phyloP scores from a whole-genome alignment of 2,113 vertebrate species.

The Calidris pugnax region DNA sequence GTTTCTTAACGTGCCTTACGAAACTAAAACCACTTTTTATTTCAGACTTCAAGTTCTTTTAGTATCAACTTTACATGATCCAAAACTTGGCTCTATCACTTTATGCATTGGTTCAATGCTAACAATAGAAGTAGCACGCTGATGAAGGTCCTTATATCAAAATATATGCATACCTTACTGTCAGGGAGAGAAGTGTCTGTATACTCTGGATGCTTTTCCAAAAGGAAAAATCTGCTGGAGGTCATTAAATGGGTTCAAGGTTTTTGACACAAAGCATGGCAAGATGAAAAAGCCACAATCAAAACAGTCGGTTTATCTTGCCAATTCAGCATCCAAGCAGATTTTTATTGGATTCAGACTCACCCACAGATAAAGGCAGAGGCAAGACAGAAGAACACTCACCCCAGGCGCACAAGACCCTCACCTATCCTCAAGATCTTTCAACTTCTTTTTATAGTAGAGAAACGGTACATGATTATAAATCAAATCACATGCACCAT shows the following conservation, averaged over 20 bases:
- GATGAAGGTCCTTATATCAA: background rate
- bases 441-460: background rate
- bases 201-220: background rate
- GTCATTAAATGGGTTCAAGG: background rate
- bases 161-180: background rate
- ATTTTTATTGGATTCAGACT: background rate
- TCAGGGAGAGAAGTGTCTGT: background rate
- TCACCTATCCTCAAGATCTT: background rate
- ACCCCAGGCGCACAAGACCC: background rate
- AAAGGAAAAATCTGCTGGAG: background rate
- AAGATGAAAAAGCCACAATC: background rate
- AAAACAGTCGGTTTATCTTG: background rate
- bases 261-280: background rate
- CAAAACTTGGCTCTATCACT: background rate
- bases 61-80: background rate
- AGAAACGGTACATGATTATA: background rate
- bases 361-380: background rate
- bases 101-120: background rate
- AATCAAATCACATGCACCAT: background rate
- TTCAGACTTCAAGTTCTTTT: background rate
- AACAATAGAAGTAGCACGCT: background rate
- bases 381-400: background rate
- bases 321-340: background rate
- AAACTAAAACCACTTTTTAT: background rate
- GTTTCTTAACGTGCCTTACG: background rate